A percentile compares a stretch with the other conserved stretches of the same genome.
Conservation (phyloP, 2,113 vertebrate species). For the Actenoides lindsayi region DNA sequence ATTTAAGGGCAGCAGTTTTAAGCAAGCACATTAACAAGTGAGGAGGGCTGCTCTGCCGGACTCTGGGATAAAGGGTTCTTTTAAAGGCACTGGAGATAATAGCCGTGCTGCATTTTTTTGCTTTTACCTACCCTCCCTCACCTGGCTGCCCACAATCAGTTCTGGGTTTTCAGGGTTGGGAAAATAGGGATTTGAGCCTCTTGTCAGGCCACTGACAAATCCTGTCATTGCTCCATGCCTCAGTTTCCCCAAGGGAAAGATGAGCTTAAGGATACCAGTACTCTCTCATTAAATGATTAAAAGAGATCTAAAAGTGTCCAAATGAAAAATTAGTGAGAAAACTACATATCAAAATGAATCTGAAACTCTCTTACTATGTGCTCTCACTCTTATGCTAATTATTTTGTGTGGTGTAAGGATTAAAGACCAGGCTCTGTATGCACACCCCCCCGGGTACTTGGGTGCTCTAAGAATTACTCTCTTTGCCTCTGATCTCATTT, state of each 20-base stretch:
- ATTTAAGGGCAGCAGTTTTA: constrained; percentile 16
- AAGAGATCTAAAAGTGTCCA: background rate
- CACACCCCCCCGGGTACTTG: fast-evolving
- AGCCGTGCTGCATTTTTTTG: background rate
- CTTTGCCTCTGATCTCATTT: background rate
- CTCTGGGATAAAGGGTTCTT: background rate
- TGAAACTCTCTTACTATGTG: background rate
- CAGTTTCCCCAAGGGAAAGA: background rate
- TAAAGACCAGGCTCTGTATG: background rate
- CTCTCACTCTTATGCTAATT: background rate
- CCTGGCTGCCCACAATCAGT: background rate
- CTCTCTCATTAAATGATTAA: background rate
- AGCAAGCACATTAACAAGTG: background rate
- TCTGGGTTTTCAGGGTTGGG: background rate
- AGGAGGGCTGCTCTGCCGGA: background rate
- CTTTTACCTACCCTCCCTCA: background rate
- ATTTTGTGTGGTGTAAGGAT: background rate
- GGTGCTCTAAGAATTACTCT: background rate
- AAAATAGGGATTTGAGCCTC: background rate
- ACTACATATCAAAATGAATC: background rate
- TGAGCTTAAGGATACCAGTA: background rate
- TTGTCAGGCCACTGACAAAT: background rate
- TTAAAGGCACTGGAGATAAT: background rate
- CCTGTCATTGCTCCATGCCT: background rate
- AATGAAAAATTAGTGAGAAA: background rate